A percentile compares a stretch with the other conserved stretches of the same genome.
These are phyloP conservation scores for Cecidostiba fungosa DNA, from an alignment of 2,888 invertebrate genomes.

Conservation along the genomic window DNA sequence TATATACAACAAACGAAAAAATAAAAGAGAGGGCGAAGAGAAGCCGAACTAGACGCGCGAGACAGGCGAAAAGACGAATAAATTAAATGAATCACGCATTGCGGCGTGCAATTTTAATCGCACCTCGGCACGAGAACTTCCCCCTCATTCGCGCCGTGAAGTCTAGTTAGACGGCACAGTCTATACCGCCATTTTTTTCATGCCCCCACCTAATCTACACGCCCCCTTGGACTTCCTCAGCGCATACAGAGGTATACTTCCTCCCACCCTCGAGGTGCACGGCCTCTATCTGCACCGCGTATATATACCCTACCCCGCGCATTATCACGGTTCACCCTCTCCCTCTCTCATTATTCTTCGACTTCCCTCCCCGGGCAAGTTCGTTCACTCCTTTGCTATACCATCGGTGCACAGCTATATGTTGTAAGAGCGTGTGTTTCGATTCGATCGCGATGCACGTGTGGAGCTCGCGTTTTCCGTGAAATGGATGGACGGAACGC, in stretches of 20 bases:
- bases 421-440: background rate
- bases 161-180: background rate
- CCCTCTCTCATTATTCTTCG: conserved; percentile 24
- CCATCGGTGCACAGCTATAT: background rate
- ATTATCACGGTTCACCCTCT: conserved; percentile 16
- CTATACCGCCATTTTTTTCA: conserved; percentile 57
- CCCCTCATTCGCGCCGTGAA: background rate
- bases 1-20: conserved; percentile 35
- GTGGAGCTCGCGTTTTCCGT: background rate
- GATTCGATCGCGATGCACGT: background rate
- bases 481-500: background rate
- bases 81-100: conserved; percentile 62
- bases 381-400: conserved; percentile 2
- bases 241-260: background rate
- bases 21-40: background rate
- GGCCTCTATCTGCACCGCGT: background rate
- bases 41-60: background rate
- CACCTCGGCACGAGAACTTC: conserved; percentile 57
- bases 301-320: background rate
- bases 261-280: background rate
- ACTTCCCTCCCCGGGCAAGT: background rate
- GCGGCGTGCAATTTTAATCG: conserved; percentile 59
- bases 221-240: conserved; percentile 48
- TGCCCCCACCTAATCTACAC: background rate
- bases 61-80: conserved; percentile 43